Conservation (phyloP, 53 echinoderm and acorn worm genomes). For the Patiria pectinifera region DNA sequence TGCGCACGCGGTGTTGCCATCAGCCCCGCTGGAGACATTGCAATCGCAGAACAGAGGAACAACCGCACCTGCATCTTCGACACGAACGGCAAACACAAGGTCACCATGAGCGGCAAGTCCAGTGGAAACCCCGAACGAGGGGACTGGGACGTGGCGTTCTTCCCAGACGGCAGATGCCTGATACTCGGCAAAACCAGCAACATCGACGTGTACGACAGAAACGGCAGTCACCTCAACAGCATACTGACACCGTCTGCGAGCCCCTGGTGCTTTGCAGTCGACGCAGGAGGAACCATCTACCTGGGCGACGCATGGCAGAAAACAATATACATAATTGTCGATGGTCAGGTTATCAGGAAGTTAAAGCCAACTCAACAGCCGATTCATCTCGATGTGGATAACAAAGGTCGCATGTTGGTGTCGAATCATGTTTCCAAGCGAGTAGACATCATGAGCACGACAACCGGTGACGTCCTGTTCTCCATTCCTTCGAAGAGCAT, state of each 20-base stretch:
- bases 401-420: slow-evolving; percentile 35
- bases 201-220: slow-evolving; percentile 26
- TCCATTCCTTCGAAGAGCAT: slow-evolving; percentile 29
- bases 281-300: slow-evolving; percentile 28
- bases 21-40: slow-evolving; percentile 29
- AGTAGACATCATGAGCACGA: slow-evolving; percentile 27
- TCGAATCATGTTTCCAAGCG: slow-evolving; percentile 26
- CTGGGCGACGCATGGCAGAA: slow-evolving; percentile 7
- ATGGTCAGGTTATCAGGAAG: slow-evolving; percentile 20
- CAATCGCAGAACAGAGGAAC: slow-evolving; percentile 47
- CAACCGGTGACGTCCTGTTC: slow-evolving; percentile 32
- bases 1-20: slow-evolving; percentile 28
- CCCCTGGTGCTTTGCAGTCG: slow-evolving; percentile 45
- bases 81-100: slow-evolving; percentile 28
- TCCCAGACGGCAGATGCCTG: slow-evolving; percentile 38
- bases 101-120: slow-evolving; percentile 38
- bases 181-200: slow-evolving; percentile 8
- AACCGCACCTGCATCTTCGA: slow-evolving; percentile 44
- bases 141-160: slow-evolving; percentile 46
- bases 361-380: neutral
- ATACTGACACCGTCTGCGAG: slow-evolving; percentile 26
- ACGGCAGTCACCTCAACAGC: slow-evolving; percentile 19
- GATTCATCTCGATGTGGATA: slow-evolving; percentile 23
- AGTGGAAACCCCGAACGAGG: slow-evolving; percentile 31
- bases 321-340: slow-evolving; percentile 9